Conservation (phyloP, 2,888 invertebrate genomes). For the Nipponacmea schrenckii region DNA sequence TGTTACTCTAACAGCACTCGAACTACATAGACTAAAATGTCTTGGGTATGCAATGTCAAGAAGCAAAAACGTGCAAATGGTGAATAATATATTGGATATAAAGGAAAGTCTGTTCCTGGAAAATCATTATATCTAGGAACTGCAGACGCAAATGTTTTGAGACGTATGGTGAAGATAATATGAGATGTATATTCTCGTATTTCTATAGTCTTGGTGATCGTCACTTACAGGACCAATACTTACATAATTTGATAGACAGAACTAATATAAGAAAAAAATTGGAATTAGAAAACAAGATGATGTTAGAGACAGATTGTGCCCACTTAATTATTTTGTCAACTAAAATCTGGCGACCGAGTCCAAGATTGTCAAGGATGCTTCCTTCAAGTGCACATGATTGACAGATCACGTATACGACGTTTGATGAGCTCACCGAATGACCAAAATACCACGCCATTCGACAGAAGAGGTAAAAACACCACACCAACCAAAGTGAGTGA, state of each 20-base stretch:
- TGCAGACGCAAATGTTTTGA: neutral
- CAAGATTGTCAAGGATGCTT: neutral
- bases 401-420: neutral
- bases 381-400: neutral
- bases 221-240: neutral
- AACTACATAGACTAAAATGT: too few relatives aligned
- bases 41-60: neutral
- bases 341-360: neutral
- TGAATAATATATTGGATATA: neutral
- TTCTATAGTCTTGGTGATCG: neutral
- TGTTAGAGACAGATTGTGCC: neutral
- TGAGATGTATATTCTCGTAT: neutral
- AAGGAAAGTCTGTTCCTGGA: neutral
- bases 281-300: neutral
- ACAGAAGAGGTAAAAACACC: neutral
- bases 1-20: too few relatives aligned
- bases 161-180: neutral
- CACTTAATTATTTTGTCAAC: slow-evolving; percentile 1
- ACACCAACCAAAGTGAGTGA: neutral
- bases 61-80: neutral
- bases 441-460: neutral
- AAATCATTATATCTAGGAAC: neutral
- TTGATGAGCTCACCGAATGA: neutral
- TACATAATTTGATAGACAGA: neutral
- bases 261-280: neutral